phyloP scores from a whole-genome alignment of 2,113 vertebrate genomes.

The Procavia capensis region DNA sequence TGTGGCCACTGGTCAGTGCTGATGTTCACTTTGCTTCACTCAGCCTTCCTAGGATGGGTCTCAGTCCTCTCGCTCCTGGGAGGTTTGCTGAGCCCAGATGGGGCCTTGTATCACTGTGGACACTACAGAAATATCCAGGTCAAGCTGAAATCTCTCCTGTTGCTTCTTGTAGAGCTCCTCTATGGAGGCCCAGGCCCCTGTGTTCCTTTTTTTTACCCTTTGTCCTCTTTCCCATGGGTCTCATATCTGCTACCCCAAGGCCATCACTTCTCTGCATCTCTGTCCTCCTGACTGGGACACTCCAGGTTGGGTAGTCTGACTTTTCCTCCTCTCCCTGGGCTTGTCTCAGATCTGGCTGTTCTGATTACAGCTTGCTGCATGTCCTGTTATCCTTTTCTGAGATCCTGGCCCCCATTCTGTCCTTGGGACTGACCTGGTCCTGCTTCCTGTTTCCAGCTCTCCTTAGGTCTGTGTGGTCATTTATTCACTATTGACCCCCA shows the following conservation, averaged over 20 bases:
- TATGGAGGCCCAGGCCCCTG: no score
- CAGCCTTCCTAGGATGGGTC: not conserved
- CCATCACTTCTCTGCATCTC: not conserved
- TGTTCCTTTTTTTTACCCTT: not conserved
- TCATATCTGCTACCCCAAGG: not conserved
- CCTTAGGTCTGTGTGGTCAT: not conserved
- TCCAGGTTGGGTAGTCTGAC: no score
- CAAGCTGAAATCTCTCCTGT: not conserved
- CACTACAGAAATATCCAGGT: not conserved
- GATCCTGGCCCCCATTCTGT: not conserved
- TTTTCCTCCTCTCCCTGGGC: not conserved
- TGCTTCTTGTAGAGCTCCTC: not conserved
- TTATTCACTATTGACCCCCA: not conserved
- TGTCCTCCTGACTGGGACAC: not conserved
- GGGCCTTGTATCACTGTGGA: not conserved
- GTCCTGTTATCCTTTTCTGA: not conserved
- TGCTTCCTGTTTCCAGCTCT: not conserved
- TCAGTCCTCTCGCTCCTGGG: no score
- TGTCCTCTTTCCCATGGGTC: not conserved
- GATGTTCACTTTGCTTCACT: not conserved
- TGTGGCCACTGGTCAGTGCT: no score
- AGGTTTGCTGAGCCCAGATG: not conserved
- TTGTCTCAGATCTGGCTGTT: not conserved
- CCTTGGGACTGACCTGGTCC: not conserved
- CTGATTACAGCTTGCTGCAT: not conserved